Evolutionary conservation across 2,113 vertebrate genomes (phyloP), one percentile per base, ranked within the genome.

Genomic region (Scomber scombrus): DNA sequence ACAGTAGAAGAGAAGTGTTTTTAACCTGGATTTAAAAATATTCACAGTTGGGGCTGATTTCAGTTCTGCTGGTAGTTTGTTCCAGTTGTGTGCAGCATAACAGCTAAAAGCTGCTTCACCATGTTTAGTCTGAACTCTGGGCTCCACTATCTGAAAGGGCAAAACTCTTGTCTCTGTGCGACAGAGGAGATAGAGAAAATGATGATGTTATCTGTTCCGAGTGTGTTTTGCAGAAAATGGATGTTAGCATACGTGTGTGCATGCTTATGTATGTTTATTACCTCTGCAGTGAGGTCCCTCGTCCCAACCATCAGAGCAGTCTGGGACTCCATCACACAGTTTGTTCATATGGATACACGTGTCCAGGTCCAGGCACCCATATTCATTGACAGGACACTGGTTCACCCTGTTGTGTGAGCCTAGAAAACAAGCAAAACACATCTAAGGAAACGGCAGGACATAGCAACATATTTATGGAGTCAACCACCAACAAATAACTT

Each of bases 241-340:
- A 68, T 60, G 23, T 26, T 26, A 26, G 23, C 23, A 26, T 26
- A 26, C 23, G 54, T 46, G 63, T 51, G 43, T 26, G 43, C 3
- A 8, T 64, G 26, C 10, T 1, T 70, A 40, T 68, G n/a, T 68
- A 65, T 40, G 47, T 58, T 52, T 21, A 50, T 80, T 95, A 99
- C 97, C 97, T 94, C 96, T 93, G 85, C 98, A 99, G 90, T 98
- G 96, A 0, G 97, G 80, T 0, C 98, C 97, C 92, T 99, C 97
- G 0, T 99, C 97, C 0, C 96, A 97, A 73, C 96, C 97, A 0
- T 99, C 97, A 0, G 92, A 49, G 89, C 98, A 99, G 93, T 99
- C 97, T 0, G 95, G 95, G 54, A 95, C 84, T 0, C 97, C 96
- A 0, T 99, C 96, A 81, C 98, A 99, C 56, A 99, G 80, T 68